Conservation (phyloP, 1,140 invertebrate genomes). For the Anthonomus grandis region DNA sequence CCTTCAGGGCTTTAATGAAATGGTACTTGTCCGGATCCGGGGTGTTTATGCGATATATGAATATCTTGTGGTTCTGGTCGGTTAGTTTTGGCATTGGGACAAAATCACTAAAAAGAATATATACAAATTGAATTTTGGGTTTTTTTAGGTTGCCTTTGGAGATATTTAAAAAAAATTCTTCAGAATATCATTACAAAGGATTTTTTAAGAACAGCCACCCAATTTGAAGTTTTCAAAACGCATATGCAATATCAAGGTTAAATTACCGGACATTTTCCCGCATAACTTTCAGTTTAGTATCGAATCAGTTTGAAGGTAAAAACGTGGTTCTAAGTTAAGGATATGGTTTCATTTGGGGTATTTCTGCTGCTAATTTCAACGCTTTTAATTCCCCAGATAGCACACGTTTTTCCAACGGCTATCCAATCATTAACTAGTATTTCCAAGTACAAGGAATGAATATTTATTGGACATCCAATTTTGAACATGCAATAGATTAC, state of each 20-base stretch:
- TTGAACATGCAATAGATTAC: too few relatives aligned
- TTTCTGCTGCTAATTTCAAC: too few relatives aligned
- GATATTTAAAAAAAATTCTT: background rate
- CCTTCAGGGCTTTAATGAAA: slow-evolving; percentile 64
- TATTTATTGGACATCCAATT: too few relatives aligned
- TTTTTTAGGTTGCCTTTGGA: background rate
- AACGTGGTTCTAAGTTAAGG: too few relatives aligned
- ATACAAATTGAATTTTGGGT: background rate
- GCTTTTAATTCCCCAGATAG: too few relatives aligned
- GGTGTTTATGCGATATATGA: slow-evolving; percentile 60
- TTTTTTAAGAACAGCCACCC: background rate
- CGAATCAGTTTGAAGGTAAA: too few relatives aligned
- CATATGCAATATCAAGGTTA: background rate
- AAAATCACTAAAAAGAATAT: slow-evolving; percentile 55
- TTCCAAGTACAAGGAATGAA: too few relatives aligned
- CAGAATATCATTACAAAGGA: background rate
- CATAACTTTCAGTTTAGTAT: too few relatives aligned
- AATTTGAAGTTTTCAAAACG: background rate
- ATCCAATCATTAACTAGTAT: too few relatives aligned
- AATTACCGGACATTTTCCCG: too few relatives aligned
- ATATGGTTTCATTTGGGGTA: too few relatives aligned
- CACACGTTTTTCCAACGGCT: too few relatives aligned
- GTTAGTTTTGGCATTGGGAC: slow-evolving; percentile 54
- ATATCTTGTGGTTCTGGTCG: slow-evolving; percentile 42
- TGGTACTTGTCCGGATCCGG: slow-evolving; percentile 60